Base-by-base conservation (phyloP, 2,113 vertebrate genomes). In the Paracanthobrama guichenoti region DNA sequence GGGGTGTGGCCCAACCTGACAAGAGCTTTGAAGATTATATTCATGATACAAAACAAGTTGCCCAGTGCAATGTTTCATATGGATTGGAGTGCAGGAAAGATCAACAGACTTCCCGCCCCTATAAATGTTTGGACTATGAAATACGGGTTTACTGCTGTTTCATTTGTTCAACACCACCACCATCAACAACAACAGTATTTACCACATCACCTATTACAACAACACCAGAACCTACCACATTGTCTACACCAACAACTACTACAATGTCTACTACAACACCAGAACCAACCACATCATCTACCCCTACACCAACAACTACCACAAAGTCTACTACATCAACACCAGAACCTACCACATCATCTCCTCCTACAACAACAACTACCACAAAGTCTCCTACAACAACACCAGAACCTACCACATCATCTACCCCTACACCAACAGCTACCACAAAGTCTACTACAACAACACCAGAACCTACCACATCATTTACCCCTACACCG, bases 71-170 rank as follows among this genome's bases (percentile, higher is more conserved):
- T 87, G 64, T 88, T 84, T 84, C 85, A 81, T 84, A 80, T 85
- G 90, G 90, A 44, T 85, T 91, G 59, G 35, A 72, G 8, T 91
- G 90, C 64, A 13, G 83, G 31, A 50, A 85, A 12, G 3, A 75
- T 6, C 22, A 89, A 50, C 88, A 90, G 59, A 55, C 0, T 8
- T 0, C 0, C 0, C 71, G n/a, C 1, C 90, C 90, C 22, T 81
- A 48, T 9, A 91, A 91, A 60, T 91, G 90, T 80, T 13, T n/a
- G 13, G 78, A 90, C 55, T 90, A 90, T 85, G 44, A 88, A 83
- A 87, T 89, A 46, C 42, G 64, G n/a, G 83, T 90, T n/a, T 0
- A 13, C 1, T 91, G 90, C 72, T 91, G 90, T 83, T 22, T 10
- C 5, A 26, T 22, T 14, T 89, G 85, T 81, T 35, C 31, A 7